Evolutionary conservation across 2,888 invertebrate genomes (phyloP).

Genomic region (Coremacera marginata): DNA sequence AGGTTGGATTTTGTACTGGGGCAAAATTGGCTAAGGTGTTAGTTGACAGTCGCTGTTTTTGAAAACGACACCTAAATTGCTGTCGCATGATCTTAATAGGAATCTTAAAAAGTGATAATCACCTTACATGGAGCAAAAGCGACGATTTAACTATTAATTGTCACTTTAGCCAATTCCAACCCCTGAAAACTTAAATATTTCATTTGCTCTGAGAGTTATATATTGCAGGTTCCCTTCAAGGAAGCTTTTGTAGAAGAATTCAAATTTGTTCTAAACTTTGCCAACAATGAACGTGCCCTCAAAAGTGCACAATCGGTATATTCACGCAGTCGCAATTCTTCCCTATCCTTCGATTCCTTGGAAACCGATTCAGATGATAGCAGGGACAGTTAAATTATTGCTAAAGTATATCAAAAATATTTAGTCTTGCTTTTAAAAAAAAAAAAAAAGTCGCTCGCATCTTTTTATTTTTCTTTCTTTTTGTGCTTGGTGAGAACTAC

Average conservation of each 20-base stretch:
- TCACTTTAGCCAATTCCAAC: too few relatives aligned
- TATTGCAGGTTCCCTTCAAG: conserved; percentile 74
- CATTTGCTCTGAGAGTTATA: background rate
- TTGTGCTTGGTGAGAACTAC: background rate
- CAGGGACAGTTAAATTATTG: conserved; percentile 21
- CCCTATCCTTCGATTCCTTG: conserved; percentile 64
- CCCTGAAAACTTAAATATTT: too few relatives aligned
- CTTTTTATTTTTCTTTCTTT: background rate
- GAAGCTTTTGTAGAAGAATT: conserved; percentile 78
- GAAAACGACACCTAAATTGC: too few relatives aligned
- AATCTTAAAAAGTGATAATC: too few relatives aligned
- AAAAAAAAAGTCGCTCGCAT: background rate
- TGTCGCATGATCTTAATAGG: too few relatives aligned
- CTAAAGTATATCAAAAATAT: too few relatives aligned
- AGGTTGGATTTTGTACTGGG: conserved; percentile 62
- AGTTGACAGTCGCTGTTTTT: too few relatives aligned
- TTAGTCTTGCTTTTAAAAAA: background rate
- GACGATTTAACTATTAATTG: too few relatives aligned
- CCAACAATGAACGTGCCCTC: conserved; percentile 78
- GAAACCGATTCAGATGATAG: conserved; percentile 59
- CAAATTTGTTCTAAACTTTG: conserved; percentile 78
- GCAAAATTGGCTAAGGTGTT: too few relatives aligned
- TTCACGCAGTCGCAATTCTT: conserved; percentile 65
- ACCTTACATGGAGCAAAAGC: too few relatives aligned
- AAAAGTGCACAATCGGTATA: conserved; percentile 70